Evolutionary conservation across 2,888 invertebrate species (phyloP), one percentile per base, ranked within the genome.

Genomic region (Pogonocherus hispidulus): DNA sequence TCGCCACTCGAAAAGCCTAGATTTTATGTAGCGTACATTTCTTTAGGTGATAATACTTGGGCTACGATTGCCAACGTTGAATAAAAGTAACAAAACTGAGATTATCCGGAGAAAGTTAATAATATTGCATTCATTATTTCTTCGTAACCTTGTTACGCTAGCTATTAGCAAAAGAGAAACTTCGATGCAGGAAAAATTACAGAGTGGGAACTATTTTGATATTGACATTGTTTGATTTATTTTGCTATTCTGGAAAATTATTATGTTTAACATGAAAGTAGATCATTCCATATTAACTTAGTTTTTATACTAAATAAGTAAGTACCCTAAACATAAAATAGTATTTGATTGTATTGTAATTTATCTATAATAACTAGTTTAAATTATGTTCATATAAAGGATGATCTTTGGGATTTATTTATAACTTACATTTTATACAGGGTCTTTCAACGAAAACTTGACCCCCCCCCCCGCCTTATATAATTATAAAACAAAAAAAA

Each of bases 71-170:
- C 68, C 67, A 67, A 71, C 69, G 54, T 74, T 66, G 68, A 74
- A 73, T 73, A 73, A 73, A 77, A 75, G 72, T 76, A 76, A 73
- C 74, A 76, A 76, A 76, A 75, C 73, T 72, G 73, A 79, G 79
- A 82, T 81, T 80, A 82, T 78, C 76, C 74, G 80, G 82, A 80
- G 83, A 83, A 83, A 83, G 83, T 83, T 80, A 82, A 81, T 83
- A 83, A 82, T 81, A 81, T 79, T 80, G 81, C 80, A 81, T 82
- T 82, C 80, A 80, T 82, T 81, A 81, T 80, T 81, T 80, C 80
- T 81, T 73, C 79, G 80, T 82, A 82, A 82, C 81, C 82, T 82
- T 82, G 82, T 83, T 83, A 82, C 80, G 81, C 80, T 80, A 78
- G 77, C 75, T 81, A 79, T 80, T 80, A 80, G 78, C 79, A 81